Evolutionary conservation across 1,140 invertebrate genomes (phyloP).

Genomic region (Chrysopa pallens): DNA sequence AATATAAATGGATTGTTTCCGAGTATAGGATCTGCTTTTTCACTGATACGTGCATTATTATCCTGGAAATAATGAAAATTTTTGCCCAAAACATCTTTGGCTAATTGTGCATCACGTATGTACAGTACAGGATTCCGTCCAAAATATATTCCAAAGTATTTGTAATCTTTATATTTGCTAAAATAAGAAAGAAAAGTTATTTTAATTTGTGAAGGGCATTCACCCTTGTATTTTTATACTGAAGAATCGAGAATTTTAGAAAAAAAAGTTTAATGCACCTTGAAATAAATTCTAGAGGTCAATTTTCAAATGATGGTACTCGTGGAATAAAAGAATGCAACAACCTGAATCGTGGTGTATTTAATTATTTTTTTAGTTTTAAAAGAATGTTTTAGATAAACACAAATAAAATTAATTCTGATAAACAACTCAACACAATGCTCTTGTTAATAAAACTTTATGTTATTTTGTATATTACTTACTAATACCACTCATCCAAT

Average conservation of each 20-base stretch:
- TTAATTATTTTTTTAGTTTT: too few relatives aligned
- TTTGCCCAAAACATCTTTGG: constrained; percentile 30
- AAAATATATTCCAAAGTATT: constrained; percentile 22
- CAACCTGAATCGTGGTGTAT: too few relatives aligned
- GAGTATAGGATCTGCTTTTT: constrained; percentile 18
- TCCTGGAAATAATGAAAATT: constrained; percentile 28
- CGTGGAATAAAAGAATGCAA: background rate
- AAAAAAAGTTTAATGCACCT: background rate
- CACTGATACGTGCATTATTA: constrained; percentile 16
- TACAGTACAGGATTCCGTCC: constrained; percentile 26
- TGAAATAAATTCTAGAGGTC: too few relatives aligned
- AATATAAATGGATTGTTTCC: constrained; percentile 22
- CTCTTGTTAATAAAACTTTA: too few relatives aligned
- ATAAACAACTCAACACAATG: too few relatives aligned
- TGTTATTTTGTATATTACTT: too few relatives aligned
- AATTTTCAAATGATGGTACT: background rate
- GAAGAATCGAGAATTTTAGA: too few relatives aligned
- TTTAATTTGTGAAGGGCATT: too few relatives aligned
- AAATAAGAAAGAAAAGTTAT: too few relatives aligned
- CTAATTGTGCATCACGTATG: constrained; percentile 31
- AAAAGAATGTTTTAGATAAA: too few relatives aligned
- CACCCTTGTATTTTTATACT: too few relatives aligned
- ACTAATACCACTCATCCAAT: constrained; percentile 6
- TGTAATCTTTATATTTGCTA: constrained; percentile 4
- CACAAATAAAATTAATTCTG: too few relatives aligned